phyloP scores from a whole-genome alignment of 2,888 invertebrate species.

The Meiosimyza decipiens region DNA sequence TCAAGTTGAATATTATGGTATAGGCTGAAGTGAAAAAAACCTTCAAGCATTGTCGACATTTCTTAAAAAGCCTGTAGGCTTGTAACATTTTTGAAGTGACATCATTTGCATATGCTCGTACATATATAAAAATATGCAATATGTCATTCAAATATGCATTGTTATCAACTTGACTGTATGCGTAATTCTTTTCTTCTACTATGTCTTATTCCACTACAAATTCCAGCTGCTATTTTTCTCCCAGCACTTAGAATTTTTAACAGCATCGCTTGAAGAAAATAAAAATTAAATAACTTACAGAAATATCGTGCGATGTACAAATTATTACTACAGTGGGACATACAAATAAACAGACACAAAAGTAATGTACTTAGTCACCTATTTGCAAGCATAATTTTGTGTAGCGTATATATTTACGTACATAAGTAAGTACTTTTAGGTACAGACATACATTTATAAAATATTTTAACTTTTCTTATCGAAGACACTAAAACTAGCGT shows the following conservation, averaged over 20 bases:
- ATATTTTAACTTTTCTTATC: background rate
- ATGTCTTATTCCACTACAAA: background rate
- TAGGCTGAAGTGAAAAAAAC: no score
- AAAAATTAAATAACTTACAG: background rate
- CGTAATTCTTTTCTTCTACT: background rate
- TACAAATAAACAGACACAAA: background rate
- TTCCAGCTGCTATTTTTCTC: background rate
- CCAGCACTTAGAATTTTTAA: background rate
- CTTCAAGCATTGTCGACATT: no score
- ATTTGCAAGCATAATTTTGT: conserved; percentile 4
- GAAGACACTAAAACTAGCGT: background rate
- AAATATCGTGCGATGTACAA: background rate
- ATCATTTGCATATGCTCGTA: no score
- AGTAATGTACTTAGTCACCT: conserved; percentile 22
- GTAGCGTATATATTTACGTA: no score
- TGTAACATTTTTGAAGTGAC: no score
- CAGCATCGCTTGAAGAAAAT: background rate
- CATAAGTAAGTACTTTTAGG: background rate
- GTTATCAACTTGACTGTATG: background rate
- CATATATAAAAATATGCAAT: no score
- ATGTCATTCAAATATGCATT: no score
- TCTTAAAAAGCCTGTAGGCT: no score
- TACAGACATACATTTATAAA: background rate
- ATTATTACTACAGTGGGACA: conserved; percentile 6
- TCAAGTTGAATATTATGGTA: no score